phyloP scores from a whole-genome alignment of 2,113 vertebrate species.

The Ovis canadensis region DNA sequence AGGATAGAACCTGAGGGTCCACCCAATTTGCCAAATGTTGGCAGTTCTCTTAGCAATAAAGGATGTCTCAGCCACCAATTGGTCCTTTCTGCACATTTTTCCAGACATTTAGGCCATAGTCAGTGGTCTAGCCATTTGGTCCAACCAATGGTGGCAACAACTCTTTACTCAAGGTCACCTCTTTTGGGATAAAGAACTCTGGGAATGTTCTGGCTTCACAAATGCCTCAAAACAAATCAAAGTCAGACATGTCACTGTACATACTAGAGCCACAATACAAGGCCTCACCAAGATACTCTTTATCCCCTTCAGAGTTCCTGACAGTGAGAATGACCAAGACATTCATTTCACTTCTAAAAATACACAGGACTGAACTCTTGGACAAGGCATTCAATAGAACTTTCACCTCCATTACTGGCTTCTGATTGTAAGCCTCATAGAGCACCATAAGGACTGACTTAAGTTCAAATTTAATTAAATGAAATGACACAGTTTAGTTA shows the following conservation, averaged over 20 bases:
- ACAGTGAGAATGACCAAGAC: not conserved
- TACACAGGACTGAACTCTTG: not conserved
- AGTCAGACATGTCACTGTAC: not conserved
- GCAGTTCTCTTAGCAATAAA: not conserved
- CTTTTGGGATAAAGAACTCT: not conserved
- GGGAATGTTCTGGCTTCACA: not conserved
- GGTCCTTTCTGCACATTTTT: not conserved
- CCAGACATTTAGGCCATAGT: not conserved
- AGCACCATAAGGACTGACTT: not conserved
- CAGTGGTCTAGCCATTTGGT: not conserved
- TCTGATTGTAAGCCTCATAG: not conserved
- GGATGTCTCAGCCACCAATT: not conserved
- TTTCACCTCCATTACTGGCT: not conserved
- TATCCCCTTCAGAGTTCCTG: not conserved
- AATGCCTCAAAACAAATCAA: not conserved
- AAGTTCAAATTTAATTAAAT: not conserved
- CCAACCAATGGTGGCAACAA: not conserved
- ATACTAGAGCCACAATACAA: not conserved
- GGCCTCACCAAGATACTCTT: not conserved
- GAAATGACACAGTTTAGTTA: not conserved
- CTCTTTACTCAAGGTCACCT: not conserved
- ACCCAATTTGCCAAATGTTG: not conserved
- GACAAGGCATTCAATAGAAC: not conserved
- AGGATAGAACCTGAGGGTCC: not conserved
- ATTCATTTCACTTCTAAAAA: not conserved